Evolutionary conservation across 2,797 vertebrate genomes (phyloP).

Genomic region (Leptoclinus maculatus): DNA sequence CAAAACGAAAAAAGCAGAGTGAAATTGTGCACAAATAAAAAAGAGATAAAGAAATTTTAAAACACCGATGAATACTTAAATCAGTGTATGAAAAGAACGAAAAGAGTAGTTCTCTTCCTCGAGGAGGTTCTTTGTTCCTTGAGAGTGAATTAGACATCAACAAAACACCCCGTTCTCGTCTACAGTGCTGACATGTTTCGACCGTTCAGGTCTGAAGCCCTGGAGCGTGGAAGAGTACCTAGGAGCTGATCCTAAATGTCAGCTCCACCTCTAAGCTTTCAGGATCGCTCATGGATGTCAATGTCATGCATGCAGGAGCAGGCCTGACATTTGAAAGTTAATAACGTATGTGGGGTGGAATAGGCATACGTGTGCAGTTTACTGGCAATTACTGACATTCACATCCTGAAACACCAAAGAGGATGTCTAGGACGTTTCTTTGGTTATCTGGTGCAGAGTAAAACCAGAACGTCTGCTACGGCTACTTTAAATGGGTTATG

Average conservation of each 20-base stretch:
- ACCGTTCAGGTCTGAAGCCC: conserved; percentile 18
- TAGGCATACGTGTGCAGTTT: conserved; percentile 2
- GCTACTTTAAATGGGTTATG: background rate
- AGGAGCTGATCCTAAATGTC: conserved; percentile 39
- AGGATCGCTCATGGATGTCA: background rate
- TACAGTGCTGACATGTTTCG: background rate
- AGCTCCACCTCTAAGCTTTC: conserved; percentile 44
- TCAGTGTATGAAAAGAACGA: background rate
- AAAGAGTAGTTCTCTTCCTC: background rate
- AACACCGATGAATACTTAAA: background rate
- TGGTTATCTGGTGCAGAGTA: background rate
- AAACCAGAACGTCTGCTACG: background rate
- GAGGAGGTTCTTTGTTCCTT: background rate
- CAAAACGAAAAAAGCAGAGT: background rate
- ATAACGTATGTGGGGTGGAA: background rate
- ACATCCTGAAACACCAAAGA: background rate
- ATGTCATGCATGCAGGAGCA: conserved; percentile 63
- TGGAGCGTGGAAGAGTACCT: conserved; percentile 26
- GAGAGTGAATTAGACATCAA: background rate
- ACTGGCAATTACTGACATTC: no score
- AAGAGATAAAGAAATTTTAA: background rate
- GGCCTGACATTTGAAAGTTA: conserved; percentile 60
- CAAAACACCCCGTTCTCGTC: background rate
- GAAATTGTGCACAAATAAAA: background rate
- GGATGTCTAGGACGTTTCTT: background rate